Evolutionary conservation across 2,113 vertebrate species (phyloP).

Genomic region (Campylomormyrus numenius): DNA sequence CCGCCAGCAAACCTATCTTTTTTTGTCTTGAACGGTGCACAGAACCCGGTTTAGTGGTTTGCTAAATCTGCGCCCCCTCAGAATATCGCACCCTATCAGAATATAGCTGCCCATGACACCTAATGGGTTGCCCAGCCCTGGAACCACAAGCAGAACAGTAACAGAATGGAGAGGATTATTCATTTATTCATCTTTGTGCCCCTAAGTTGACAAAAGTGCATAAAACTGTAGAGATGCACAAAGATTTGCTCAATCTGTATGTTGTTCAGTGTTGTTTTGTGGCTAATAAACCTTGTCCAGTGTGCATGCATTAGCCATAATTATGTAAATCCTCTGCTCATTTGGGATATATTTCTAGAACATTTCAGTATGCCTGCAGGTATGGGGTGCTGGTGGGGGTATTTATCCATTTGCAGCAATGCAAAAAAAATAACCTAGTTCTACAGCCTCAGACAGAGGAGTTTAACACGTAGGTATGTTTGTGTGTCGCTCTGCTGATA

Average conservation of each 20-base stretch:
- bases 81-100: background rate
- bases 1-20: background rate
- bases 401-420: background rate
- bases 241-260: background rate
- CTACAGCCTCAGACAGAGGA: background rate
- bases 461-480: background rate
- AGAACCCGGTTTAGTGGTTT: background rate
- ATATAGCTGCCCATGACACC: background rate
- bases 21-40: background rate
- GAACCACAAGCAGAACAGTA: background rate
- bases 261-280: background rate
- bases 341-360: background rate
- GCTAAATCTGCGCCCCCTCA: background rate
- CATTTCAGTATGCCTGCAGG: background rate
- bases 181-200: background rate
- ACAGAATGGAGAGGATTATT: background rate
- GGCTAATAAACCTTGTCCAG: background rate
- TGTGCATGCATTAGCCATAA: background rate
- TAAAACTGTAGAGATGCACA: background rate
- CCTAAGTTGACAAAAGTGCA: background rate
- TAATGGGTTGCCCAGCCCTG: background rate
- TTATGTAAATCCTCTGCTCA: slow-evolving; percentile 9
- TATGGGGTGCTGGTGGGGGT: background rate
- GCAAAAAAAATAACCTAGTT: background rate
- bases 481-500: background rate